Conservation (phyloP, 1,140 invertebrate genomes). For the Lepeophtheirus salmonis region DNA sequence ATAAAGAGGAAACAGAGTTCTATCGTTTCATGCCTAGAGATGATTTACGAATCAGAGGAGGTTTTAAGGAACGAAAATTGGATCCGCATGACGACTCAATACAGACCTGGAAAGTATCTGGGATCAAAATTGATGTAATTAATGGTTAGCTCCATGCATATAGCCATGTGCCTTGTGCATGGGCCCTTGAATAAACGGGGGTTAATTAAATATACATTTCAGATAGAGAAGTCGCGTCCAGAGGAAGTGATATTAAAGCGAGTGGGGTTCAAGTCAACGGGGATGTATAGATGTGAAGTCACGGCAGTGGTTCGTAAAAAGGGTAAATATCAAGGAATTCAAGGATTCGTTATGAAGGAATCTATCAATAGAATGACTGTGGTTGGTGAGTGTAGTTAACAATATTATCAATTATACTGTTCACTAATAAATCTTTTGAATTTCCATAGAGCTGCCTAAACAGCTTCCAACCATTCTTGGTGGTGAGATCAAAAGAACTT, state of each 20-base stretch:
- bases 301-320: conserved; percentile 3
- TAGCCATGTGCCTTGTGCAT: background rate
- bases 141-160: background rate
- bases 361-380: conserved; percentile 12
- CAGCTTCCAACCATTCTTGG: background rate
- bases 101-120: conserved; percentile 11
- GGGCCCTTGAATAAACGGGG: background rate
- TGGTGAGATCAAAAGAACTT: background rate
- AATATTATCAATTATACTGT: too few relatives aligned
- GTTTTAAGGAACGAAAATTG: background rate
- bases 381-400: conserved; percentile 8
- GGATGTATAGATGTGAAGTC: conserved; percentile 13
- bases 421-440: too few relatives aligned
- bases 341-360: conserved; percentile 13
- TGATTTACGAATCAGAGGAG: background rate
- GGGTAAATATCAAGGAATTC: background rate
- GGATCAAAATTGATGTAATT: conserved; percentile 15
- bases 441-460: conserved; percentile 1
- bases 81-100: background rate
- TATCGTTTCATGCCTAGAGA: conserved; percentile 4
- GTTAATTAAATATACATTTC: background rate
- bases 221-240: background rate
- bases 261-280: conserved; percentile 11
- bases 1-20: conserved; percentile 16
- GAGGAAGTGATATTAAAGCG: conserved; percentile 8